Evolutionary conservation across 2,113 vertebrate species (phyloP).

Genomic region (Himantopus leucocephalus): DNA sequence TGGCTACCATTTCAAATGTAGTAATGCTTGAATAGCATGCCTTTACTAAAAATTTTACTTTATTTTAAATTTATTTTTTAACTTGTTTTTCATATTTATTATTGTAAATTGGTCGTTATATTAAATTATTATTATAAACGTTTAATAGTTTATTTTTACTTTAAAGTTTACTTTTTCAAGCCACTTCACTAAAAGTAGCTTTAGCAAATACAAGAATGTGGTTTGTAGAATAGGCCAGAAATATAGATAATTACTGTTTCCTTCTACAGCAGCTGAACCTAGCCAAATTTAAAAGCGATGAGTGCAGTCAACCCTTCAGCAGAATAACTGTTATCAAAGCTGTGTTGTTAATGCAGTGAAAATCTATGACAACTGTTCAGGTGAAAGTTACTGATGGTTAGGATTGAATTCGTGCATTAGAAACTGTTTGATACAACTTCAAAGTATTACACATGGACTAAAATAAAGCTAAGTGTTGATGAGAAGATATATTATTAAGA

Average conservation of each 20-base stretch:
- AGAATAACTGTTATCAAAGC: background rate
- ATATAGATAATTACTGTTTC: background rate
- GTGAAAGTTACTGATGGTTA: background rate
- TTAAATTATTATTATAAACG: background rate
- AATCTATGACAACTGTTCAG: background rate
- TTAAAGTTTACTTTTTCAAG: background rate
- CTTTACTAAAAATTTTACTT: background rate
- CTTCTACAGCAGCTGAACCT: background rate
- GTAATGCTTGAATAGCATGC: background rate
- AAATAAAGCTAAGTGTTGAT: background rate
- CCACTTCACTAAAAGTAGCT: background rate
- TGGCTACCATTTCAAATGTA: background rate
- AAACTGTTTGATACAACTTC: background rate
- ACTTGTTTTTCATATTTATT: background rate
- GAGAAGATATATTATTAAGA: background rate
- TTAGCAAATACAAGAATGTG: background rate
- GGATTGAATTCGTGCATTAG: background rate
- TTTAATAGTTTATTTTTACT: background rate
- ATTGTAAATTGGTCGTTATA: background rate
- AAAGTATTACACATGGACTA: background rate
- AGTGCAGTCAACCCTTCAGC: background rate
- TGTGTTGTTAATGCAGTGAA: background rate
- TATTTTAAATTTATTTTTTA: background rate
- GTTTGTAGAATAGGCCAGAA: background rate
- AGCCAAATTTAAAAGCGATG: background rate